Conservation (phyloP, 1,140 invertebrate species). For the Drosophila jambulina region DNA sequence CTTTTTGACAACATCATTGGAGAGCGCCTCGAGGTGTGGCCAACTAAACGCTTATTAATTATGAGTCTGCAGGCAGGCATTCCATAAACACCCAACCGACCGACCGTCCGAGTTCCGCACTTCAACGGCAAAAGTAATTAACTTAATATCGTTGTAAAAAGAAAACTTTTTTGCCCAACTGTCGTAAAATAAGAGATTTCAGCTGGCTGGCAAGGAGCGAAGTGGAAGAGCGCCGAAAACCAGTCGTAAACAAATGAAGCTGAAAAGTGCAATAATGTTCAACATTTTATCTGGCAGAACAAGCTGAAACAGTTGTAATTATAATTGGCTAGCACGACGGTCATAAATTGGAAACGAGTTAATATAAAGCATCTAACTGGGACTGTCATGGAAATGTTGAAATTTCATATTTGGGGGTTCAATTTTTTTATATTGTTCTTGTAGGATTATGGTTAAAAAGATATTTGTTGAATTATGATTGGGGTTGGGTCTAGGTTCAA, state of each 20-base stretch:
- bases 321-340: conserved; percentile 28
- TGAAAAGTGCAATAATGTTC: conserved; percentile 58
- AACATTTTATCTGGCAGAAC: conserved; percentile 48
- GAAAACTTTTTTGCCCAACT: conserved; percentile 56
- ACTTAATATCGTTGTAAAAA: conserved; percentile 58
- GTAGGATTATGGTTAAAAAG: accelerated
- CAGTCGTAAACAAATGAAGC: conserved; percentile 52
- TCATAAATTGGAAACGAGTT: not conserved
- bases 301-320: conserved; percentile 47
- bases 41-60: conserved; percentile 58
- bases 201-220: not conserved
- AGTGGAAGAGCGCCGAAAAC: conserved; percentile 10
- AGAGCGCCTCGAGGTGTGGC: conserved; percentile 43
- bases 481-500: no score
- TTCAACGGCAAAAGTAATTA: conserved; percentile 57
- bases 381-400: not conserved
- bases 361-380: not conserved
- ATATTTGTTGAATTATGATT: no score
- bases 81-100: conserved; percentile 32
- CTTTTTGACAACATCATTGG: conserved; percentile 61
- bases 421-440: not conserved
- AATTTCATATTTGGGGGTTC: not conserved
- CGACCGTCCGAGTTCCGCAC: conserved; percentile 5
- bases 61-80: conserved; percentile 34
- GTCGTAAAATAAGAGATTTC: conserved; percentile 46